Conservation (phyloP, 92 coral and sea anemone species). For the Heteractis magnifica region DNA sequence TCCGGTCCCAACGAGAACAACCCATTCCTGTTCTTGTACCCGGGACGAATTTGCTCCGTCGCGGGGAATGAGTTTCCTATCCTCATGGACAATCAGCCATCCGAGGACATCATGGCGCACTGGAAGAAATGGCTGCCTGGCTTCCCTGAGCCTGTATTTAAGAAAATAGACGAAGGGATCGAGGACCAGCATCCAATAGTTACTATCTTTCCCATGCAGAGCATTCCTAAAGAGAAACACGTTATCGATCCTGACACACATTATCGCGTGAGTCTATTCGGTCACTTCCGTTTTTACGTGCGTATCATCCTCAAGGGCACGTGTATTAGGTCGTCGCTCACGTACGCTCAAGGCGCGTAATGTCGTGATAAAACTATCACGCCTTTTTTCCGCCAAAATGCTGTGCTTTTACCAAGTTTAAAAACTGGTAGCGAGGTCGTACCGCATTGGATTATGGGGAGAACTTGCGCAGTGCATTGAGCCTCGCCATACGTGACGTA, state of each 20-base stretch:
- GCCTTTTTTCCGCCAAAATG: no score
- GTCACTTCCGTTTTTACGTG: not conserved
- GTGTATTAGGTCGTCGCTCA: no score
- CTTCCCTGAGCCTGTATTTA: slow-evolving; percentile 54
- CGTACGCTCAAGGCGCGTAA: no score
- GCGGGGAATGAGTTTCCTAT: slow-evolving; percentile 74
- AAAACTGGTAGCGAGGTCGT: no score
- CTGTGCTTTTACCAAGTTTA: no score
- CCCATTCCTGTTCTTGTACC: slow-evolving; percentile 56
- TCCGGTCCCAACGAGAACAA: slow-evolving; percentile 43
- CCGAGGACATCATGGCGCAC: slow-evolving; percentile 45
- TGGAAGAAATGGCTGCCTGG: slow-evolving; percentile 74
- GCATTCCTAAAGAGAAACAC: slow-evolving; percentile 53
- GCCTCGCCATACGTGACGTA: no score
- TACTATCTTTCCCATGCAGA: slow-evolving; percentile 63
- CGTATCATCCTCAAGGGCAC: not conserved
- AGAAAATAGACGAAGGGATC: slow-evolving; percentile 51
- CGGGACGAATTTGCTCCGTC: slow-evolving; percentile 60
- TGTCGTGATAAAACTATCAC: no score
- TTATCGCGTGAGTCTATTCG: slow-evolving; percentile 26
- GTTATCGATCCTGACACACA: slow-evolving; percentile 62
- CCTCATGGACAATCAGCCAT: slow-evolving; percentile 63
- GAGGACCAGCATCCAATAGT: slow-evolving; percentile 60
- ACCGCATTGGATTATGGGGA: no score
- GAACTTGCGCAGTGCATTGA: no score